These are phyloP conservation scores for Dasyprocta punctata DNA, from an alignment of 2,113 vertebrate species.

Conservation along the genomic window DNA sequence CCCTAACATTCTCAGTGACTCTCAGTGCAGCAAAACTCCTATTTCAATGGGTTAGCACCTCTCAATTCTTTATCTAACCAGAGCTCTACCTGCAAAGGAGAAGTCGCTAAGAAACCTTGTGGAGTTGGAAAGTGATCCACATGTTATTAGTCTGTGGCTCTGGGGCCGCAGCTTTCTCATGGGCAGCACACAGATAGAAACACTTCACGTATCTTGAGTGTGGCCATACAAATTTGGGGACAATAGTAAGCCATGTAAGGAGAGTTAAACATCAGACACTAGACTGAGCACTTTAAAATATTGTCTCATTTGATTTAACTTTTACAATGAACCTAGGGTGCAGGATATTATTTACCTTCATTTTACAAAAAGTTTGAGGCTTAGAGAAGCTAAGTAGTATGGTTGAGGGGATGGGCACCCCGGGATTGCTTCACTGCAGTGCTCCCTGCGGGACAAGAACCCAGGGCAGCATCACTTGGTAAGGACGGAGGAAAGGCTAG, in stretches of 20 bases:
- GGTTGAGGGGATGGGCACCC: neutral
- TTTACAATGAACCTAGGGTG: neutral
- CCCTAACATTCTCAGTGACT: slow-evolving; percentile 3
- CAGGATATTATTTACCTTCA: neutral
- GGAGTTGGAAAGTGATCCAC: neutral
- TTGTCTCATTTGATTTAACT: neutral
- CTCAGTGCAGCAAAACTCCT: neutral
- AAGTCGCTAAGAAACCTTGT: neutral
- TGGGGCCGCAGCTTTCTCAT: neutral
- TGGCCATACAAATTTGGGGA: neutral
- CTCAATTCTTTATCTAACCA: neutral
- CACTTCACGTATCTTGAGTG: neutral
- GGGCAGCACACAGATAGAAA: neutral
- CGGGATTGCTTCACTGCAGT: neutral
- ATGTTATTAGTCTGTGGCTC: neutral
- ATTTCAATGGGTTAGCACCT: neutral
- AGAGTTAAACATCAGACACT: neutral
- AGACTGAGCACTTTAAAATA: neutral
- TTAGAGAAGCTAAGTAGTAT: neutral
- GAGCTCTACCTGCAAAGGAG: neutral
- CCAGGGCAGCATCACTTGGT: neutral
- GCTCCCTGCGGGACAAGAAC: neutral
- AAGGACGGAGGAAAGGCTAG: neutral
- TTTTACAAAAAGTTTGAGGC: neutral
- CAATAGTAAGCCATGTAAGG: neutral